These are phyloP conservation scores for Aphelocoma californica DNA, from an alignment of 2,797 vertebrate species.

Conservation along the genomic window DNA sequence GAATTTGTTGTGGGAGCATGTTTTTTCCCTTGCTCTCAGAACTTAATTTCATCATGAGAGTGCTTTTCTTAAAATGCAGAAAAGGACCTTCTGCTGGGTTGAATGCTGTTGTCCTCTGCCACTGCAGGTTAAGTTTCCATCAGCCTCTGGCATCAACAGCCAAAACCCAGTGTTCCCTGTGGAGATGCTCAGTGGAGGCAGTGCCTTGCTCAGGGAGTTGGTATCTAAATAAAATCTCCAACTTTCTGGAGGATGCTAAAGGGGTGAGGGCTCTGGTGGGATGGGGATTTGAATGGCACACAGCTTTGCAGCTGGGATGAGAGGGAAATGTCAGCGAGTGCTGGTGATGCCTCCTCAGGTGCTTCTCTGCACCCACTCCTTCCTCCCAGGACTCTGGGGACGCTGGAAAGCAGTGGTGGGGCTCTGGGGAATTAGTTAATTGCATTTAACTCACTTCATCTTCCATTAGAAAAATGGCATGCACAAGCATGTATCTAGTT, in stretches of 20 bases:
- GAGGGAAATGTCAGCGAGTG: neutral
- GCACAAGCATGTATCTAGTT: neutral
- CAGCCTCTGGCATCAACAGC: neutral
- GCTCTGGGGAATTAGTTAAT: conserved; percentile 60
- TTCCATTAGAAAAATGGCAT: conserved; percentile 16
- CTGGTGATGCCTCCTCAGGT: neutral
- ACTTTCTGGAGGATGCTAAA: neutral
- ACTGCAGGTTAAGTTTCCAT: neutral
- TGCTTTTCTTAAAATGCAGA: neutral
- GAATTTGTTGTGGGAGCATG: fast-evolving
- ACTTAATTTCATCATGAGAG: neutral
- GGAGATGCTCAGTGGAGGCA: neutral
- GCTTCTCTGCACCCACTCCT: neutral
- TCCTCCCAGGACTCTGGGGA: conserved; percentile 17
- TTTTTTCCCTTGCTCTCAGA: neutral
- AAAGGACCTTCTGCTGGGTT: neutral
- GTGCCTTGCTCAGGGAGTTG: neutral
- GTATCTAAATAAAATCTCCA: neutral
- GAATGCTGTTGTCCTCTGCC: neutral
- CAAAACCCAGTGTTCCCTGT: fast-evolving
- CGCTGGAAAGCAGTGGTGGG: neutral
- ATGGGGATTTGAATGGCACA: fast-evolving
- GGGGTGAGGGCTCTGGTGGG: neutral
- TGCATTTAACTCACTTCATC: conserved; percentile 46
- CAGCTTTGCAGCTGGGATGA: neutral